Conservation (phyloP, 2,797 vertebrate genomes). For the Chelon labrosus region DNA sequence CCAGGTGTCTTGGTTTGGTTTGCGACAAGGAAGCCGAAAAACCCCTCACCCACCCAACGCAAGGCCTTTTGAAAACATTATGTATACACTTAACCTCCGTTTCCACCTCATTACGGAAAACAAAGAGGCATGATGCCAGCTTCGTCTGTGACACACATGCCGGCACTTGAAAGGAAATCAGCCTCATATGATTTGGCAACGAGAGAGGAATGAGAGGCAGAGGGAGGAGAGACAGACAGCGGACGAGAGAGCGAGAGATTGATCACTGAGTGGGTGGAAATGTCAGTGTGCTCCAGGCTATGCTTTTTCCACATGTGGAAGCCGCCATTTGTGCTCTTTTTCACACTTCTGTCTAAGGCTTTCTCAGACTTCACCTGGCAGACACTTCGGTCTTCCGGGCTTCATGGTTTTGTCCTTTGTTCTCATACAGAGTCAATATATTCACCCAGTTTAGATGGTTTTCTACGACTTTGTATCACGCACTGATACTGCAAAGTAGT, state of each 20-base stretch:
- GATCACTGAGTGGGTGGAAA: slow-evolving; percentile 78
- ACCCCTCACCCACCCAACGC: neutral
- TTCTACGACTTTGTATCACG: neutral
- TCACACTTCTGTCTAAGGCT: slow-evolving; percentile 53
- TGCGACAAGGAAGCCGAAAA: slow-evolving; percentile 6
- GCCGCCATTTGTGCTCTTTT: slow-evolving; percentile 65
- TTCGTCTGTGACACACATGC: slow-evolving; percentile 56
- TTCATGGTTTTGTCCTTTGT: neutral
- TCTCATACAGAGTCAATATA: neutral
- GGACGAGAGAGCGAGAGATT: slow-evolving; percentile 62
- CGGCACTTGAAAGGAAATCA: slow-evolving; percentile 67
- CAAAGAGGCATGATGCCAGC: slow-evolving; percentile 55
- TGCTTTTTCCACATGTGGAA: slow-evolving; percentile 67
- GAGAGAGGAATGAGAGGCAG: slow-evolving; percentile 55
- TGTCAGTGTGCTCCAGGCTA: slow-evolving; percentile 68
- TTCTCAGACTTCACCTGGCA: slow-evolving; percentile 37
- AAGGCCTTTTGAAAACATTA: slow-evolving; percentile 23
- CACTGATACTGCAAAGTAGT: neutral
- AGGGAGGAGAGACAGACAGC: slow-evolving; percentile 20
- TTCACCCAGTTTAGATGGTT: neutral
- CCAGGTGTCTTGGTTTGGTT: slow-evolving; percentile 48
- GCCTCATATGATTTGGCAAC: slow-evolving; percentile 61
- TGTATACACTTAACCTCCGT: slow-evolving; percentile 61
- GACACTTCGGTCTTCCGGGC: slow-evolving; percentile 5
- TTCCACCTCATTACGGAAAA: slow-evolving; percentile 55